Evolutionary conservation across 2,113 vertebrate species (phyloP), one percentile per base, ranked within the genome.

Genomic region (Symphodus melops): DNA sequence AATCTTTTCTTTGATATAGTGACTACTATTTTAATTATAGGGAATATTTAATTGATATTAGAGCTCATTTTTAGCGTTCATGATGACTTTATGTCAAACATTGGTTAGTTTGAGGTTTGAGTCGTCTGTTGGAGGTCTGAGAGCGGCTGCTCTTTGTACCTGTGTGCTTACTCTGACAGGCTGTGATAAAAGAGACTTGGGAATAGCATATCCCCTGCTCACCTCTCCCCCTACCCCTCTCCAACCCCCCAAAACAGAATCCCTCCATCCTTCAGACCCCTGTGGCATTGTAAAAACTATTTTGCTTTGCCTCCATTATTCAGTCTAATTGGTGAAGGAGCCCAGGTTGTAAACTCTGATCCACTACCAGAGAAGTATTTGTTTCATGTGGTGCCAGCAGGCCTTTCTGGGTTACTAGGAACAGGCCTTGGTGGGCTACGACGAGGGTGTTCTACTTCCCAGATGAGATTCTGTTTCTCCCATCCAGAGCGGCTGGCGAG

Each of bases 391-490:
- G 67, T 92, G 92, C 92, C 91, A 92, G 75, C 79, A 69, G 73
- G 68, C 66, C 7, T 84, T 83, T 86, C 84, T 81, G 75, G 81
- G 84, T 83, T 90, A 77, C 79, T 21, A 5, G 81, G 65, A 86
- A 84, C 75, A 81, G 77, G 68, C 82, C 85, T 90, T 81, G 88
- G 90, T 92, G 90, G 86, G 88, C 85, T 82, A 81, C 87, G 3
- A 87, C 84, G 19, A 85, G 90, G 91, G 90, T 90, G 89, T 91
- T 93, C 91, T 28, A 28, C 88, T 74, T 85, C 88, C 85, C 86
- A 84, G 82, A 86, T 75, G 86, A 90, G 76, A 73, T 85, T 93
- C 92, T 93, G 92, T 89, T 93, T 90, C 92, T 88, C 83, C 85
- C 87, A 92, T 93, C 87, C 89, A 79, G 74, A 82, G 74, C 14